Conservation (phyloP, 2,113 vertebrate genomes). For the Clinocottus analis region DNA sequence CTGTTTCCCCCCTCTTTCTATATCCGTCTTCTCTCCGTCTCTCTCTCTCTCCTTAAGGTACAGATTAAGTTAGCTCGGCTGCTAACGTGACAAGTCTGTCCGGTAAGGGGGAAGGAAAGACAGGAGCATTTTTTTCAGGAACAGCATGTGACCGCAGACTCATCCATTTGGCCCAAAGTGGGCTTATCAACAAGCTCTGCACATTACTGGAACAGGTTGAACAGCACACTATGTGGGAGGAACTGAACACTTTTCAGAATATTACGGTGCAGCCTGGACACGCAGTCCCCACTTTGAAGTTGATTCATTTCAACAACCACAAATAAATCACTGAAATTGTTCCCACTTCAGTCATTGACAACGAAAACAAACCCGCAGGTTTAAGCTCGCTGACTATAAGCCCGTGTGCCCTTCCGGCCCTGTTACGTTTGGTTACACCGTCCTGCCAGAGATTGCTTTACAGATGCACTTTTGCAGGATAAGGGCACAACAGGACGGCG, state of each 20-base stretch:
- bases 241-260: slow-evolving; percentile 22
- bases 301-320: slow-evolving; percentile 27
- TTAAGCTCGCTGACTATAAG: slow-evolving; percentile 50
- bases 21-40: not conserved
- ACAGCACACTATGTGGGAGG: slow-evolving; percentile 22
- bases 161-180: slow-evolving; percentile 19
- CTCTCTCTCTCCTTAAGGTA: slow-evolving; percentile 17
- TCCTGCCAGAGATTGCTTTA: slow-evolving; percentile 7
- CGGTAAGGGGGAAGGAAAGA: slow-evolving; percentile 16
- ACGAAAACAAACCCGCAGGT: slow-evolving; percentile 10
- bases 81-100: slow-evolving; percentile 28
- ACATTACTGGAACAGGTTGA: slow-evolving; percentile 36
- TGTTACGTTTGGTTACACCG: slow-evolving; percentile 28
- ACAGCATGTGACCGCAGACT: slow-evolving; percentile 29
- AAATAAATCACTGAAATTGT: slow-evolving; percentile 1
- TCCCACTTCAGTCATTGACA: slow-evolving; percentile 5
- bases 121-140: slow-evolving; percentile 45
- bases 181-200: slow-evolving; percentile 34
- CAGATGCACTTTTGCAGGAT: slow-evolving; percentile 39
- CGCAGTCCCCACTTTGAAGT: slow-evolving; percentile 9
- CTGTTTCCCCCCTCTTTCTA: slow-evolving; percentile 8
- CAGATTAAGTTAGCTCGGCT: slow-evolving; percentile 29
- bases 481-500: slow-evolving; percentile 50
- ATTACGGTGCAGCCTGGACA: slow-evolving; percentile 20
- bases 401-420: slow-evolving; percentile 1